phyloP scores from a whole-genome alignment of 2,888 invertebrate species.

The Sylvicola cinctus region DNA sequence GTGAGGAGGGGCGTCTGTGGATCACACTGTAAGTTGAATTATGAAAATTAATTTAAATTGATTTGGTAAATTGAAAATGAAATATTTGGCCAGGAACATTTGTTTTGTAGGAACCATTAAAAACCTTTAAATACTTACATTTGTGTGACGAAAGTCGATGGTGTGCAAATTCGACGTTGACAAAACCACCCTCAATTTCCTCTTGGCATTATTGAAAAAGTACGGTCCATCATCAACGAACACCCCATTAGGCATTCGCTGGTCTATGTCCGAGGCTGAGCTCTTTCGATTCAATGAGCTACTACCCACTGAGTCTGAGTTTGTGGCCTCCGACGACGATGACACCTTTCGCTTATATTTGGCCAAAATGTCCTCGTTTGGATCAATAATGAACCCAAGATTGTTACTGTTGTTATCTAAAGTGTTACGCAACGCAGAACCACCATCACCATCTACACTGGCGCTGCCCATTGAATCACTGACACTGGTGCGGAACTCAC shows the following conservation, averaged over 20 bases:
- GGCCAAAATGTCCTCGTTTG: conserved; percentile 81
- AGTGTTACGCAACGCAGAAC: not conserved
- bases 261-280: conserved; percentile 22
- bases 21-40: conserved; percentile 12
- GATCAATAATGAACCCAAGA: conserved; percentile 33
- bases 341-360: conserved; percentile 63
- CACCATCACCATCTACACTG: not conserved
- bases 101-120: not conserved
- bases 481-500: conserved; percentile 6
- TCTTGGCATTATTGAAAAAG: conserved; percentile 33
- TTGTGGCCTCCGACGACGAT: conserved; percentile 30
- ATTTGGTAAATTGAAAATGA: not conserved
- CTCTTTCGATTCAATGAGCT: conserved; percentile 12
- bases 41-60: not conserved
- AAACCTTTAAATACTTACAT: conserved; percentile 20
- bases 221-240: conserved; percentile 13
- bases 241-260: conserved; percentile 15
- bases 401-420: not conserved
- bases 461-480: not conserved
- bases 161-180: conserved; percentile 70
- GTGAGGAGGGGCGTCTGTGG: conserved; percentile 33
- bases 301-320: conserved; percentile 22
- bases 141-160: conserved; percentile 35
- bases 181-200: conserved; percentile 75
- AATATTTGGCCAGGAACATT: not conserved